These are phyloP conservation scores for Piprites chloris DNA, from an alignment of 2,113 vertebrate genomes.

Conservation along the genomic window DNA sequence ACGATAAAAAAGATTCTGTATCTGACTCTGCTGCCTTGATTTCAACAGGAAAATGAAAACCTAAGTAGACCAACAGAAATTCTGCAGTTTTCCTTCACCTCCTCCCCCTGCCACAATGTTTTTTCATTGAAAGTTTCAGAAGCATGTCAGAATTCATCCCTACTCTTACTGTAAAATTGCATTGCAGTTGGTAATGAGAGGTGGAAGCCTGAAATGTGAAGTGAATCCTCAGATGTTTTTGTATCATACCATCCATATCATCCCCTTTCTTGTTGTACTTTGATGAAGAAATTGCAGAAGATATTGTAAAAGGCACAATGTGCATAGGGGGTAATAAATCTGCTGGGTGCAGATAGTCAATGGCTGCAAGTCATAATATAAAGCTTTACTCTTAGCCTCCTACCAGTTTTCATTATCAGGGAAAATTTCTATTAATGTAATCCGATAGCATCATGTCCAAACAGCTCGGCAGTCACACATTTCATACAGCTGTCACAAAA, in stretches of 20 bases:
- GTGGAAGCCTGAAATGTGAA: not conserved
- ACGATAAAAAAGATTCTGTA: not conserved
- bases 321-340: constrained; percentile 47
- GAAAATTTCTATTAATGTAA: constrained; percentile 63
- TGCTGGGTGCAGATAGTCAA: constrained; percentile 59
- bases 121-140: not conserved
- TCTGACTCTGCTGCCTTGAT: not conserved
- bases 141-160: not conserved
- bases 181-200: not conserved
- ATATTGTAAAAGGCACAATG: constrained; percentile 49
- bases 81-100: not conserved
- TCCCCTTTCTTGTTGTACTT: not conserved
- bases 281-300: constrained; percentile 30
- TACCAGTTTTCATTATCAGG: constrained; percentile 67
- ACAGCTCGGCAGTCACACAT: constrained; percentile 27
- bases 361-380: constrained; percentile 59
- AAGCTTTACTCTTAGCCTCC: constrained; percentile 60
- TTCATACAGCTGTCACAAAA: constrained; percentile 51
- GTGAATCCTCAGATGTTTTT: not conserved
- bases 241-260: not conserved
- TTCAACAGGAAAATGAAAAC: not conserved
- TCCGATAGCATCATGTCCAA: constrained; percentile 42
- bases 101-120: fast-evolving
- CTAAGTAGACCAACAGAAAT: not conserved
- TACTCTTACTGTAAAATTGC: not conserved